Evolutionary conservation across 2,888 invertebrate species (phyloP).

Genomic region (Microplitis deprimator): DNA sequence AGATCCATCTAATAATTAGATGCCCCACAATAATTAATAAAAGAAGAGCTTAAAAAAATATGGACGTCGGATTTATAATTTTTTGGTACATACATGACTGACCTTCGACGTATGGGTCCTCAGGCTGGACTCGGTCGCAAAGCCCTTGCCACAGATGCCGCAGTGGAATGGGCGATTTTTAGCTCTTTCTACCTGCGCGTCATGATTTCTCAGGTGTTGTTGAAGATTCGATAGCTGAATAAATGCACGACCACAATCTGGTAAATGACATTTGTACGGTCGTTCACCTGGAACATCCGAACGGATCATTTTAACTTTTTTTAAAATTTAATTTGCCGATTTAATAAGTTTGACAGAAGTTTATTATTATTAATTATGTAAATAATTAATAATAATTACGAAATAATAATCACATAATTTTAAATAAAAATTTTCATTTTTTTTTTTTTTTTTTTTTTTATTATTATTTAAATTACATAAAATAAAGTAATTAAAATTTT

Average conservation of each 20-base stretch:
- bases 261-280: slow-evolving; percentile 96
- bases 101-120: slow-evolving; percentile 98
- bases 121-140: slow-evolving; percentile 95
- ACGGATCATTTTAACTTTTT: slow-evolving; percentile 13
- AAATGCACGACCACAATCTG: slow-evolving; percentile 96
- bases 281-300: slow-evolving; percentile 84
- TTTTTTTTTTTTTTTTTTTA: too few relatives aligned
- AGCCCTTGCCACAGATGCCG: slow-evolving; percentile 96
- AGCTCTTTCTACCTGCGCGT: slow-evolving; percentile 94
- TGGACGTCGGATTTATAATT: slow-evolving; percentile 69
- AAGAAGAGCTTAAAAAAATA: slow-evolving; percentile 42
- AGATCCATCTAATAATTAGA: too few relatives aligned
- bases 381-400: slow-evolving; percentile 9
- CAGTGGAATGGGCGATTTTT: slow-evolving; percentile 97
- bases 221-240: slow-evolving; percentile 97
- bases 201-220: slow-evolving; percentile 95
- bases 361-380: not conserved
- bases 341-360: slow-evolving; percentile 8
- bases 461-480: slow-evolving; percentile 15
- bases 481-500: too few relatives aligned
- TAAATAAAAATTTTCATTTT: slow-evolving; percentile 8
- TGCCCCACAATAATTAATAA: not conserved
- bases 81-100: slow-evolving; percentile 78
- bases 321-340: slow-evolving; percentile 23
- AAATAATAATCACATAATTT: slow-evolving; percentile 20